Conservation (phyloP, 1,140 invertebrate genomes). For the Drosophila obscura region DNA sequence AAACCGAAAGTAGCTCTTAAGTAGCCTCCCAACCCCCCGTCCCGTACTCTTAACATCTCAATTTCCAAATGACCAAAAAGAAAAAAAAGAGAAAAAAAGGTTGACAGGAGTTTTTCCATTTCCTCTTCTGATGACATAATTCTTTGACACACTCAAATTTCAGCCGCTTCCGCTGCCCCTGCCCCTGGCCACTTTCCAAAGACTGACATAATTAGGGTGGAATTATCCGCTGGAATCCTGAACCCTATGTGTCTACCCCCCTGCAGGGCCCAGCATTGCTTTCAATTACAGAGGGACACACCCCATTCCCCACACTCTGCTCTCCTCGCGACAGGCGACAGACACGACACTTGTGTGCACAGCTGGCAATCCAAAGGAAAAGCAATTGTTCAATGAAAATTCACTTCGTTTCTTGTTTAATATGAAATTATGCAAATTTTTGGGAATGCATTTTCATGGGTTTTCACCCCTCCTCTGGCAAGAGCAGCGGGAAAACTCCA, state of each 20-base stretch:
- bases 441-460: conserved; percentile 25
- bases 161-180: conserved; percentile 20
- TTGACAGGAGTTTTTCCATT: conserved; percentile 28
- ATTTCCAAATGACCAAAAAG: conserved; percentile 77
- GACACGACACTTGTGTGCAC: conserved; percentile 61
- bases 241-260: neutral
- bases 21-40: conserved; percentile 15
- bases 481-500: conserved; percentile 8
- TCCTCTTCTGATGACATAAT: conserved; percentile 58
- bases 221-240: conserved; percentile 18
- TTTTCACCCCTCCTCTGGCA: conserved; percentile 21
- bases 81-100: conserved; percentile 74
- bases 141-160: conserved; percentile 54
- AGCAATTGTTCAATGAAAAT: conserved; percentile 74
- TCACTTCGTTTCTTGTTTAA: conserved; percentile 54
- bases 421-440: conserved; percentile 75
- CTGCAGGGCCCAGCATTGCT: neutral
- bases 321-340: neutral
- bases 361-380: conserved; percentile 67
- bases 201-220: conserved; percentile 64
- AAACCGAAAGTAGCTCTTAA: conserved; percentile 45
- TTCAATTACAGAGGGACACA: conserved; percentile 3
- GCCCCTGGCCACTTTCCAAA: conserved; percentile 52
- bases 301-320: conserved; percentile 22
- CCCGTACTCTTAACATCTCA: conserved; percentile 57